Evolutionary conservation across 2,888 invertebrate species (phyloP).

Genomic region (Galerucella pusilla): DNA sequence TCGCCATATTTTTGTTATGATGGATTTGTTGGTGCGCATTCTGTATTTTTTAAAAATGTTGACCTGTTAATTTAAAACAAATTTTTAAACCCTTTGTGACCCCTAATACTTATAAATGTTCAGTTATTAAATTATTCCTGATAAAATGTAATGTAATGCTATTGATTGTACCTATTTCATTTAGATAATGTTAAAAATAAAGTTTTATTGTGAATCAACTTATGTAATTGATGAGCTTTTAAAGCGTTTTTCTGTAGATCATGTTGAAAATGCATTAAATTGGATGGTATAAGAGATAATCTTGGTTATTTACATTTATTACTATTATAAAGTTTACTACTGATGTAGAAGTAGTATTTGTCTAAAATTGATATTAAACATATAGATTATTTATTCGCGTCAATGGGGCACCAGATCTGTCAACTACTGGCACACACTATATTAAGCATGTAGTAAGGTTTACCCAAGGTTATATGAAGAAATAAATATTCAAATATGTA

Average conservation of each 20-base stretch:
- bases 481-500: too few relatives aligned
- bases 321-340: too few relatives aligned
- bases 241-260: not conserved
- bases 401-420: too few relatives aligned
- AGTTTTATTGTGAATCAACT: not conserved
- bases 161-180: not conserved
- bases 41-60: not conserved
- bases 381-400: too few relatives aligned
- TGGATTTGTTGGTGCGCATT: slow-evolving; percentile 8
- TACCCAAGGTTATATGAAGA: too few relatives aligned
- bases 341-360: too few relatives aligned
- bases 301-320: too few relatives aligned
- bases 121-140: not conserved
- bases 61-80: not conserved
- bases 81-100: not conserved
- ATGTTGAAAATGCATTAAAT: not conserved
- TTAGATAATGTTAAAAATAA: not conserved
- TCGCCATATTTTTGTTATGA: slow-evolving; percentile 21
- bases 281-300: not conserved
- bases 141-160: not conserved
- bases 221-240: not conserved
- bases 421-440: too few relatives aligned
- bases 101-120: not conserved
- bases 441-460: too few relatives aligned
- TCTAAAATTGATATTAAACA: too few relatives aligned